Evolutionary conservation across 2,888 invertebrate genomes (phyloP).

Genomic region (Cartodere bifasciata): DNA sequence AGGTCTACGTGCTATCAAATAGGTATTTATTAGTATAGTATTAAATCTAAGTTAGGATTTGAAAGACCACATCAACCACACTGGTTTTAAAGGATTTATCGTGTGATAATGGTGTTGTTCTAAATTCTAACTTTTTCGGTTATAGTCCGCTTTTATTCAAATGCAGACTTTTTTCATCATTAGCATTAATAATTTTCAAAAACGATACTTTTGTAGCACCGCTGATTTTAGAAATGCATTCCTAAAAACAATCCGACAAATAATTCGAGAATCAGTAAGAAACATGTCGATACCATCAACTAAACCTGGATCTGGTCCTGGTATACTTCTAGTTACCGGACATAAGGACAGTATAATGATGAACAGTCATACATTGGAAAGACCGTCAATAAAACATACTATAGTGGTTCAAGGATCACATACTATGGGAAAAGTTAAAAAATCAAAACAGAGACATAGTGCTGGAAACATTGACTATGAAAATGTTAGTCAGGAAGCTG

Average conservation of each 20-base stretch:
- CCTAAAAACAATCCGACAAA: conserved; percentile 92
- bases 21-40: no score
- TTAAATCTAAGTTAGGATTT: no score
- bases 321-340: conserved; percentile 32
- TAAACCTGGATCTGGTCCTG: conserved; percentile 46
- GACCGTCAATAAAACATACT: conserved; percentile 34
- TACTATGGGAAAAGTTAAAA: conserved; percentile 71
- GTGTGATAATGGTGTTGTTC: no score
- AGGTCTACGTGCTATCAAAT: conserved; percentile 92
- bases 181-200: conserved; percentile 4
- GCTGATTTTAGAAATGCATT: conserved; percentile 94
- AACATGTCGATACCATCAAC: conserved; percentile 89
- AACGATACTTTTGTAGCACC: conserved; percentile 53
- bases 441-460: conserved; percentile 63
- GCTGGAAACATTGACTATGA: conserved; percentile 80
- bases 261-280: conserved; percentile 91
- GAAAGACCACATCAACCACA: no score
- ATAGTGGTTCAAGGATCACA: conserved; percentile 56
- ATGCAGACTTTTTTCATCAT: not conserved
- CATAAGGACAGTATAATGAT: conserved; percentile 30
- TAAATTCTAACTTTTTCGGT: no score
- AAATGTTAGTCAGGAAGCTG: conserved; percentile 64
- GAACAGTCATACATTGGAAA: conserved; percentile 47
- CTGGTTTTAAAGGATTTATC: no score
- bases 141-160: no score